Base-by-base conservation (phyloP, 2,888 invertebrate species). In the Lithophane semibrunnea region DNA sequence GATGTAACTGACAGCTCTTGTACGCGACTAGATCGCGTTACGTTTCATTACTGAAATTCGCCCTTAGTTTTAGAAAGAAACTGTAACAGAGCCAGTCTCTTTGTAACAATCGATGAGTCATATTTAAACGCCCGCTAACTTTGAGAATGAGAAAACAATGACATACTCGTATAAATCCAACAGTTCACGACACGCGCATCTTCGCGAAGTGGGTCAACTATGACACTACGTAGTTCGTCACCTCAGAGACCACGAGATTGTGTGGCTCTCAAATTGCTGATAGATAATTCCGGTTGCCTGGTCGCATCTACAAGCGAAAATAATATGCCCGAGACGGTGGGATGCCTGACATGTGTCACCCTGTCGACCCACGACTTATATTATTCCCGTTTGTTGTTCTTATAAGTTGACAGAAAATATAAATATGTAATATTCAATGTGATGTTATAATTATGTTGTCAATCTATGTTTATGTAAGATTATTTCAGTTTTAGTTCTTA, bases 311-410 rank as follows among this genome's bases (percentile, higher is more conserved):
- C 80, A 65, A 5, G 42, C 52, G 75, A 63, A 80, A 67, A 80
- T 85, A 64, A 84, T 80, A 74, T 71, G 47, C 42, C 52, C 21
- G n/a, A 16, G 37, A n/a, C 24, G 47, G 58, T 47, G 80, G 21
- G 42, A 49, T 42, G 78, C 42, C 56, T 75, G 85, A 74, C 67
- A 71, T 63, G 37, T 85, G 81, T 84, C 85, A 66, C 47, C 42
- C 58, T 58, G 47, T 37, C 58, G 56, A 70, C 54, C 8, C 56
- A 37, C 54, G 24, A 60, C 29, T 18, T 24, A 71, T 66, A 65
- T 79, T 73, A 79, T 71, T 60, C 69, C 54, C 65, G 24, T 29
- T 42, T 78, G 29, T 16, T 56, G 29, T 44, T 58, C 37, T 24
- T 63, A n/a, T 13, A 42, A 44, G 56, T 58, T 18, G 9, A 24